Conservation (phyloP, 2,113 vertebrate species). For the Zapornia atra region DNA sequence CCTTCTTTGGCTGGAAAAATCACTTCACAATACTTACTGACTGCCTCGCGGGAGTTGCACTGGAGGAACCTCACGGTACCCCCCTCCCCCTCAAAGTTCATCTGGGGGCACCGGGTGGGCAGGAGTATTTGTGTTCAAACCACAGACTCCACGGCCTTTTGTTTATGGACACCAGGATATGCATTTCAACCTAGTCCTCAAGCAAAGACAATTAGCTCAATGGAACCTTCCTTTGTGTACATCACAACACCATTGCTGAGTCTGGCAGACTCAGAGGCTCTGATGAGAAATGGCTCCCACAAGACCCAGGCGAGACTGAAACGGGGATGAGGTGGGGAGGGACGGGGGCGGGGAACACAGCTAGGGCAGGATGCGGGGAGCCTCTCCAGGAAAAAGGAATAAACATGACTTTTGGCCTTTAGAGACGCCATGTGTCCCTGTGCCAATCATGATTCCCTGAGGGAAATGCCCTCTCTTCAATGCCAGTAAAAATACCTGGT, state of each 20-base stretch:
- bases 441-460: not conserved
- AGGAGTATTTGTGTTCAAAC: not conserved
- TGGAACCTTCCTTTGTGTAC: not conserved
- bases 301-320: not conserved
- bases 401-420: not conserved
- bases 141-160: not conserved
- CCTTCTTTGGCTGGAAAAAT: slow-evolving; percentile 38
- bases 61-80: not conserved
- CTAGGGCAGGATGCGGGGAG: not conserved
- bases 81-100: not conserved
- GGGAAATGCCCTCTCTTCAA: not conserved
- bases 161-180: not conserved
- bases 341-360: not conserved
- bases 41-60: not conserved
- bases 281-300: not conserved
- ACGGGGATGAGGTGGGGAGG: not conserved
- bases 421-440: not conserved
- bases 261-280: not conserved
- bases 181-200: not conserved
- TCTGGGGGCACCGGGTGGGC: not conserved
- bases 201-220: not conserved
- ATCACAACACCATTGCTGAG: not conserved
- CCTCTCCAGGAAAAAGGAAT: not conserved
- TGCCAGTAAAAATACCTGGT: not conserved
- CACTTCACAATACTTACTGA: not conserved